phyloP scores from a whole-genome alignment of 2,113 vertebrate species.

The Tonatia bakeri region DNA sequence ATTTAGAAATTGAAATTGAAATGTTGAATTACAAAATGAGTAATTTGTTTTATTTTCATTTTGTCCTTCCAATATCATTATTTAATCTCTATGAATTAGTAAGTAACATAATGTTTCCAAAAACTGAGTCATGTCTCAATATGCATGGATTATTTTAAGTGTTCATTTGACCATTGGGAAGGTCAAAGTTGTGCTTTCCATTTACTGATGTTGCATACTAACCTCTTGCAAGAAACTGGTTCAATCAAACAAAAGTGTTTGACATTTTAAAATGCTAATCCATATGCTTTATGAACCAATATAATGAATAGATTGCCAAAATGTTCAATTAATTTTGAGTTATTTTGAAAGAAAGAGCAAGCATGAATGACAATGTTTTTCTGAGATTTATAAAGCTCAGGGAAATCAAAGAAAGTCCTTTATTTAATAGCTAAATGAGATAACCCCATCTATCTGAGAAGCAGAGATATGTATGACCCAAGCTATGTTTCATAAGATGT shows the following conservation, averaged over 20 bases:
- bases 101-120: slow-evolving; percentile 46
- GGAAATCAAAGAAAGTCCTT: slow-evolving; percentile 1
- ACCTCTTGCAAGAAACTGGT: slow-evolving; percentile 28
- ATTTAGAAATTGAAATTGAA: neutral
- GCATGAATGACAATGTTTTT: slow-evolving; percentile 25
- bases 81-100: slow-evolving; percentile 45
- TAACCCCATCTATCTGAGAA: neutral
- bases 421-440: neutral
- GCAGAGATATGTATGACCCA: neutral
- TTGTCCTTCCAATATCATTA: slow-evolving; percentile 47
- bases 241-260: slow-evolving; percentile 69
- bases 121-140: slow-evolving; percentile 36
- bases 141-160: slow-evolving; percentile 59
- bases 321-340: slow-evolving; percentile 43
- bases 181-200: slow-evolving; percentile 61
- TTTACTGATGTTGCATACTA: slow-evolving; percentile 48
- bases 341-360: slow-evolving; percentile 33
- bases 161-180: slow-evolving; percentile 69
- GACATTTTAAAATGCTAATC: slow-evolving; percentile 78
- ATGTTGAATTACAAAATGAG: neutral
- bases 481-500: neutral
- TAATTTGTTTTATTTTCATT: slow-evolving; percentile 22
- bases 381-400: neutral
- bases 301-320: slow-evolving; percentile 63
- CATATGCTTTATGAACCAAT: slow-evolving; percentile 38